A percentile compares a stretch with the other conserved stretches of the same genome.
Evolutionary conservation across 2,888 invertebrate species (phyloP).

Genomic region (Margaritifera margaritifera): DNA sequence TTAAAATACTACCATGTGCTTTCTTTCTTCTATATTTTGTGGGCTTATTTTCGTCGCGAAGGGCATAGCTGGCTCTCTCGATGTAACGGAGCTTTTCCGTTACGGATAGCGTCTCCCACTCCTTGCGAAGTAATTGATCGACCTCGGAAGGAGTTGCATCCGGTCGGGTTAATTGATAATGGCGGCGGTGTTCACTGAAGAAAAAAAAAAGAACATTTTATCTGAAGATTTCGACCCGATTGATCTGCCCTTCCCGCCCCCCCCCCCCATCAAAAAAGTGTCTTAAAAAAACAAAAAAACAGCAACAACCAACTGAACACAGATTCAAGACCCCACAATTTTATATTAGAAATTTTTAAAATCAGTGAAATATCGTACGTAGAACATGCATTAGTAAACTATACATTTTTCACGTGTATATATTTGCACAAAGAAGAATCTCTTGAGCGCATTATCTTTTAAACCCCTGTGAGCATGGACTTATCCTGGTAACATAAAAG

Average conservation of each 20-base stretch:
- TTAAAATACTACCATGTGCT: neutral
- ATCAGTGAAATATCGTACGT: neutral
- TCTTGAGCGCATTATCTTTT: no score
- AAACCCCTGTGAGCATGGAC: no score
- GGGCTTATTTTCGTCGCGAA: conserved; percentile 44
- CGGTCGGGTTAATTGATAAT: conserved; percentile 79
- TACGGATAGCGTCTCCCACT: conserved; percentile 37
- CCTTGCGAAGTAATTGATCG: conserved; percentile 36
- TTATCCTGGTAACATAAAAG: no score
- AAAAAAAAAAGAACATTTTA: neutral
- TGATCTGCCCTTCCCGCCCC: no score
- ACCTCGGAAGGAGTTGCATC: conserved; percentile 71
- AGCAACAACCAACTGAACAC: neutral
- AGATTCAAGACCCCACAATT: neutral
- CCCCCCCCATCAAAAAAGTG: no score
- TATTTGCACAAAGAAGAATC: no score
- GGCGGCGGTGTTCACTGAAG: conserved; percentile 48
- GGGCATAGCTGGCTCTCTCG: conserved; percentile 39
- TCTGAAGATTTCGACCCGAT: neutral
- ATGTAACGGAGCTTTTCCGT: conserved; percentile 45
- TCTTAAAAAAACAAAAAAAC: neutral
- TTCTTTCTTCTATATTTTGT: conserved; percentile 16
- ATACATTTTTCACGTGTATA: no score
- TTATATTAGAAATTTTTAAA: neutral
- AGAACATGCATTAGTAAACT: no score